Conservation (phyloP, 2,888 invertebrate species). For the Cerastis rubricosa region DNA sequence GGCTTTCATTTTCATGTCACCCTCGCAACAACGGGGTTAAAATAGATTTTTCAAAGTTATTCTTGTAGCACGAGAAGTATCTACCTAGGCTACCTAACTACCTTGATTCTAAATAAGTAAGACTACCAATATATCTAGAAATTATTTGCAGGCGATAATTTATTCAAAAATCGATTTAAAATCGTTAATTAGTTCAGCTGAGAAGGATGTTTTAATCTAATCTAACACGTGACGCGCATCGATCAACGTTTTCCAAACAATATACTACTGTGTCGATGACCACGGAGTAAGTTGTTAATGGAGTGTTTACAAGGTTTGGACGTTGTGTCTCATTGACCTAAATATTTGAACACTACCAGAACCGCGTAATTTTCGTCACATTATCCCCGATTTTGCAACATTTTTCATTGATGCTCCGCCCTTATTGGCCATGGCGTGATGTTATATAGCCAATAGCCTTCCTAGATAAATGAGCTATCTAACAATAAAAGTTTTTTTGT, state of each 20-base stretch:
- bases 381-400: too few species aligned
- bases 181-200: constrained; percentile 23
- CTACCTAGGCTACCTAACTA: background rate
- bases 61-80: background rate
- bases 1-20: background rate
- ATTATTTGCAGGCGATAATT: background rate
- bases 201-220: constrained; percentile 45
- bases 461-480: too few species aligned
- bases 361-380: too few species aligned
- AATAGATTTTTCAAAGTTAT: constrained; percentile 33
- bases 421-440: too few species aligned
- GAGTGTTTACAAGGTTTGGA: constrained; percentile 11
- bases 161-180: constrained; percentile 18
- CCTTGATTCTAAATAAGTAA: too few species aligned
- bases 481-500: too few species aligned
- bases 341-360: background rate
- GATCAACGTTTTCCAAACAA: constrained; percentile 57
- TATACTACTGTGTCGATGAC: constrained; percentile 45
- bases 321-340: background rate
- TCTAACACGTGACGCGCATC: constrained; percentile 49
- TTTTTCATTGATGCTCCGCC: too few species aligned
- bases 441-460: too few species aligned
- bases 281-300: constrained; percentile 16
- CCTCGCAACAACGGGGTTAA: background rate
- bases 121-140: background rate